Percentiles rank a stretch among this genome's conserved stretches.
Evolutionary conservation across 2,797 vertebrate genomes (phyloP).

Genomic region (Thripadectes ignobilis): DNA sequence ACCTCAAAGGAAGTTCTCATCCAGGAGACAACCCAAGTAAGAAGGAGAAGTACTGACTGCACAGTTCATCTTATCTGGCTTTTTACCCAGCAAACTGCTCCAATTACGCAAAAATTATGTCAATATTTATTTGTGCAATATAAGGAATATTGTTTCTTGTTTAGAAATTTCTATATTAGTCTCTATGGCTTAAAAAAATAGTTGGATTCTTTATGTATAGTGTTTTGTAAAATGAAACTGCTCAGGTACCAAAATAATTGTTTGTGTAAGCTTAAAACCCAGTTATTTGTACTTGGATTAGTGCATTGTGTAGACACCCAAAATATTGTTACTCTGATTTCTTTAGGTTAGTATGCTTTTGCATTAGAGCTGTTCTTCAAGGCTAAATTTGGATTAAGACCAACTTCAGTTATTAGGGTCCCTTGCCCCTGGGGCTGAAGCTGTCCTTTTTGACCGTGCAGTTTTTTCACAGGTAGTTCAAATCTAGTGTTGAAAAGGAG

Average conservation of each 20-base stretch:
- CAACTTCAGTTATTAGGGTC: not conserved
- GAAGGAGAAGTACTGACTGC: not conserved
- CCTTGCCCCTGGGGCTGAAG: not conserved
- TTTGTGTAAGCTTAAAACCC: not conserved
- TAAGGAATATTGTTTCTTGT: not conserved
- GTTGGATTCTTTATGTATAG: not conserved
- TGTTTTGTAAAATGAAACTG: not conserved
- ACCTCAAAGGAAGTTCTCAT: slow-evolving; percentile 84
- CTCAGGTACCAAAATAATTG: not conserved
- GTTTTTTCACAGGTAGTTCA: not conserved
- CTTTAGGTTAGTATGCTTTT: not conserved
- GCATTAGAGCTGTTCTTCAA: not conserved
- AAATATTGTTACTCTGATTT: not conserved
- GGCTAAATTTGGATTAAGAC: not conserved
- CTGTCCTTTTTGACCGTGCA: not conserved
- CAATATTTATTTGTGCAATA: not conserved
- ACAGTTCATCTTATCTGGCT: not conserved
- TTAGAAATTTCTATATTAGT: not conserved
- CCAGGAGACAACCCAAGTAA: slow-evolving; percentile 91
- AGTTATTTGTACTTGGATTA: not conserved
- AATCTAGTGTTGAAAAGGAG: not conserved
- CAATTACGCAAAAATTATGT: not conserved
- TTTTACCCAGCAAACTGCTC: not conserved
- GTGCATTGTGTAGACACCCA: not conserved
- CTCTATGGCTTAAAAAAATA: not conserved